Conservation (phyloP, 2,113 vertebrate species). For the Plectropomus leopardus region DNA sequence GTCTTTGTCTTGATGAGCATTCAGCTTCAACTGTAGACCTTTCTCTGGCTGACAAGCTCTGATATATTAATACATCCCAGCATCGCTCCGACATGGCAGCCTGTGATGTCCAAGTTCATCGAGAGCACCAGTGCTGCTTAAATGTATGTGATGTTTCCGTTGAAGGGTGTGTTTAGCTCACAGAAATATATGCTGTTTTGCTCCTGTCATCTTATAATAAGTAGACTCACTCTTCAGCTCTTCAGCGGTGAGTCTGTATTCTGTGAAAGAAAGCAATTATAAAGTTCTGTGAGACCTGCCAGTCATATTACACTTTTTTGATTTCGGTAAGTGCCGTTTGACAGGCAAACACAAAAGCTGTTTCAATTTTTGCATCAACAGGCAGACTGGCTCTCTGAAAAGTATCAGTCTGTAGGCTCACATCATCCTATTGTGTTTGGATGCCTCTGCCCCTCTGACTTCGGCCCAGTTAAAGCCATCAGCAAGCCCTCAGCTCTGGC, state of each 20-base stretch:
- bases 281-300: constrained; percentile 31
- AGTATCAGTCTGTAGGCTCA: constrained; percentile 26
- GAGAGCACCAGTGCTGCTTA: background rate
- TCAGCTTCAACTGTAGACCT: constrained; percentile 10
- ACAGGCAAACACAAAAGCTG: background rate
- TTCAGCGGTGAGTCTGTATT: constrained; percentile 10
- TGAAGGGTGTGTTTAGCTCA: background rate
- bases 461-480: constrained; percentile 53
- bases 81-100: constrained; percentile 15
- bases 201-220: constrained; percentile 38
- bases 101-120: constrained; percentile 7
- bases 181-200: constrained; percentile 2
- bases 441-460: constrained; percentile 46
- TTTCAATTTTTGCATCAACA: constrained; percentile 22
- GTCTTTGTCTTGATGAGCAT: background rate
- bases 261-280: constrained; percentile 44
- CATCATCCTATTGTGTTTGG: constrained; percentile 30
- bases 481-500: constrained; percentile 21
- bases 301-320: constrained; percentile 27
- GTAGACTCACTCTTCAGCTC: constrained; percentile 3
- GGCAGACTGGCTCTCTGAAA: constrained; percentile 10
- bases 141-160: constrained; percentile 17
- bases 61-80: constrained; percentile 22
- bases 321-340: constrained; percentile 8
- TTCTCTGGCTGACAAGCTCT: background rate